Evolutionary conservation across 2,888 invertebrate species (phyloP).

Genomic region (Troglohyphantes excavatus): DNA sequence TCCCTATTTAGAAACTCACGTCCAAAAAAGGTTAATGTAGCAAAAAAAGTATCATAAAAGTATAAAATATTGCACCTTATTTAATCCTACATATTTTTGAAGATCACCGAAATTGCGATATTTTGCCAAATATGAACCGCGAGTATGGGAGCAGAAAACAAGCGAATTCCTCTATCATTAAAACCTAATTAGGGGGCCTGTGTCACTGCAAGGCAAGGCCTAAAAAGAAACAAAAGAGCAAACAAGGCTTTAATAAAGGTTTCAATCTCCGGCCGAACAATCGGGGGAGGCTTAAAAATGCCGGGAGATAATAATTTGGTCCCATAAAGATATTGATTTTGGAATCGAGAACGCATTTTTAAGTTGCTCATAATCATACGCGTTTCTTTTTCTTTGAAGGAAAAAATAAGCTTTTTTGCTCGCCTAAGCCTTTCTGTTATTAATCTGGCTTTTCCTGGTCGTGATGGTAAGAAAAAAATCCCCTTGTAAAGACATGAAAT

Average conservation of each 20-base stretch:
- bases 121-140: too few relatives aligned
- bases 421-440: not conserved
- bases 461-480: not conserved
- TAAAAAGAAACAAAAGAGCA: constrained; percentile 48
- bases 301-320: constrained; percentile 52
- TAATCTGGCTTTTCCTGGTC: constrained; percentile 21
- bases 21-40: too few relatives aligned
- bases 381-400: not conserved
- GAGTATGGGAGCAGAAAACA: constrained; percentile 46
- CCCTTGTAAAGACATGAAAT: constrained; percentile 8
- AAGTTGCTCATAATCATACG: not conserved
- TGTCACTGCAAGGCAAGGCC: constrained; percentile 39
- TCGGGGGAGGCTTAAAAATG: constrained; percentile 56
- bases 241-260: constrained; percentile 36
- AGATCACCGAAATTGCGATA: too few relatives aligned
- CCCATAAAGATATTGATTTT: constrained; percentile 56
- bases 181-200: constrained; percentile 68
- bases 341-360: constrained; percentile 55
- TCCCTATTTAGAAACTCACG: too few relatives aligned
- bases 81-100: too few relatives aligned
- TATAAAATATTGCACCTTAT: too few relatives aligned
- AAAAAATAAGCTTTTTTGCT: not conserved
- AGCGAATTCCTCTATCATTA: constrained; percentile 67
- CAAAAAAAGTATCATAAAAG: too few relatives aligned
- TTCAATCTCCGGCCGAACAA: constrained; percentile 45